phyloP scores from a whole-genome alignment of 2,797 vertebrate genomes.

The Furcifer pardalis region DNA sequence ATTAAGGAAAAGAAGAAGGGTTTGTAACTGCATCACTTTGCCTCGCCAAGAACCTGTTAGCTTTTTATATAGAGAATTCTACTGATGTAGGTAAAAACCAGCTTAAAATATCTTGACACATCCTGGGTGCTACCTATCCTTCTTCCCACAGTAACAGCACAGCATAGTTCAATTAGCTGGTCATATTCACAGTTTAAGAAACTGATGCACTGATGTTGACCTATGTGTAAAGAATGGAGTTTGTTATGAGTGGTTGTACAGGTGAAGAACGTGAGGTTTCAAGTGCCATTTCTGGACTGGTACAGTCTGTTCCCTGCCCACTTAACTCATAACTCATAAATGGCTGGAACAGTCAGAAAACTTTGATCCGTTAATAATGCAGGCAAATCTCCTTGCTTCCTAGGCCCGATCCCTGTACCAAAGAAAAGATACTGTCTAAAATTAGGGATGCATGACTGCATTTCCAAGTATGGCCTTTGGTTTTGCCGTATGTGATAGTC shows the following conservation, averaged over 20 bases:
- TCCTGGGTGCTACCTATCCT: background rate
- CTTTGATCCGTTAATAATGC: background rate
- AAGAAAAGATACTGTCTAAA: slow-evolving; percentile 52
- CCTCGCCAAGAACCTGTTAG: no score
- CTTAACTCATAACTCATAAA: background rate
- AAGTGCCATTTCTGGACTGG: background rate
- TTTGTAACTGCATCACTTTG: no score
- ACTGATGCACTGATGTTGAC: no score
- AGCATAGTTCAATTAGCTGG: background rate
- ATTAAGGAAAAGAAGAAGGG: no score
- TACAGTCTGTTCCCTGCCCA: background rate
- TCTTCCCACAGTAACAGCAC: background rate
- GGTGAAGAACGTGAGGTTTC: background rate
- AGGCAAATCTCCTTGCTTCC: background rate
- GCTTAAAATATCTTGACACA: no score
- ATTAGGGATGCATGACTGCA: slow-evolving; percentile 64
- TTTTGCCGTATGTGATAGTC: slow-evolving; percentile 79
- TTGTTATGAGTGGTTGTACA: background rate
- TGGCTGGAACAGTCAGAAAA: background rate
- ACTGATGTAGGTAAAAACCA: background rate
- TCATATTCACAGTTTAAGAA: background rate
- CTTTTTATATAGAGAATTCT: background rate
- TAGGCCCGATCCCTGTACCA: background rate
- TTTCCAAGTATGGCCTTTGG: slow-evolving; percentile 54
- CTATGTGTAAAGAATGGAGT: background rate